Base-by-base conservation (phyloP, 2,797 vertebrate species). In the Galago senegalensis region DNA sequence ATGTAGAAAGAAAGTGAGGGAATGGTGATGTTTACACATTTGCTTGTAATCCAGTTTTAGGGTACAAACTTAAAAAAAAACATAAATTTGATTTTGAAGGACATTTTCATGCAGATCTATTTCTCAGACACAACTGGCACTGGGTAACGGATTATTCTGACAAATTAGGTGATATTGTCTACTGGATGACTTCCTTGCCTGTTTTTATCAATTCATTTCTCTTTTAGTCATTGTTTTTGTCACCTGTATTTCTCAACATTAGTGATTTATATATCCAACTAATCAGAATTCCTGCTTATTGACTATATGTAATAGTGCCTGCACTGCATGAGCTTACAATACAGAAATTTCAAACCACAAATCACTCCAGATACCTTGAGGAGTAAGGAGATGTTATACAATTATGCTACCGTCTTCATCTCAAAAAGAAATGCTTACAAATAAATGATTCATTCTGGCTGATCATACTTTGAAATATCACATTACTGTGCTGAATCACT, bases 201-300 rank as follows among this genome's bases (percentile, higher is more conserved):
- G 86, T 87, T 94, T 96, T 58, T 81, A 87, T 91, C 65, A 63
- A 88, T 84, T 69, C 8, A 3, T 79, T 93, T 92, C 43, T 76
- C 84, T 89, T 91, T 91, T 77, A 90, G 69, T 96, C 46, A 67
- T 86, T 89, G 37, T 76, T 95, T 95, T 93, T 94, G 53, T 92
- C 73, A 94, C 72, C 9, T 81, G 94, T 89, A 84, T 93, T 93
- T 97, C 60, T 93, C 75, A 97, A 16, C 25, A 49, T 90, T 93
- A 87, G 61, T 93, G 72, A 94, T 85, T 94, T 90, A 85, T 61
- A 85, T 61, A 85, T 21, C 12, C 75, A 86, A 89, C 80, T 93
- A 95, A 91, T 97, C 87, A 69, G 60, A 96, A 96, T 94, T 80
- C 16, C 87, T 86, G 20, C 49, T 70, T 95, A 86, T 87, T 92